Percentiles rank a stretch among this genome's conserved stretches.
phyloP scores from a whole-genome alignment of 2,888 invertebrate species.

The Troilus luridus region DNA sequence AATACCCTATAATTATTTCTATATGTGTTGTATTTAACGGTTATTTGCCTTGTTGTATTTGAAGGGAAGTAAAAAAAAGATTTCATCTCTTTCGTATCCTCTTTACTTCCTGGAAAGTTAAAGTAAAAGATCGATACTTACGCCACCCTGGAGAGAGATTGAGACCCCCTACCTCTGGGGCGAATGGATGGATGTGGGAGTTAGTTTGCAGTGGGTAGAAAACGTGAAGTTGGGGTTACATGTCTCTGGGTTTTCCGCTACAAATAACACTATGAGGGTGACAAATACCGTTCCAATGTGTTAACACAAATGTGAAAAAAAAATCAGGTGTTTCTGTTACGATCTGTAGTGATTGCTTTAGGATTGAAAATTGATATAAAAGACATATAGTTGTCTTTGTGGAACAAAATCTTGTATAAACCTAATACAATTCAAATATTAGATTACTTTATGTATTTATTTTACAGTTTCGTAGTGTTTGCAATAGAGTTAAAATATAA shows the following conservation, averaged over 20 bases:
- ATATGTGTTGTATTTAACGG: no score
- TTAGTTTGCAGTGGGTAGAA: background rate
- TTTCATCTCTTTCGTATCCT: background rate
- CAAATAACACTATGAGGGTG: background rate
- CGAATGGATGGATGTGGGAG: background rate
- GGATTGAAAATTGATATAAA: no score
- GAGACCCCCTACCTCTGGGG: background rate
- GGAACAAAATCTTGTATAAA: no score
- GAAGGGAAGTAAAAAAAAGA: background rate
- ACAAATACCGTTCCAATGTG: background rate
- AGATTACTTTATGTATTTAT: no score
- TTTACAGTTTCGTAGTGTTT: no score
- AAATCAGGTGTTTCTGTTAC: no score
- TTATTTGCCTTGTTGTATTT: background rate
- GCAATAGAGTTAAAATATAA: no score
- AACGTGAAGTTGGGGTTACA: background rate
- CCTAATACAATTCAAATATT: no score
- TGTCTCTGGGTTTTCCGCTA: background rate
- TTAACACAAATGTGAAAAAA: no score
- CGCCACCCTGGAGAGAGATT: background rate
- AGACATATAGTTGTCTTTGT: no score
- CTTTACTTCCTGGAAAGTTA: background rate
- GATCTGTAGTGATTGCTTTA: no score
- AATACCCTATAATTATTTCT: no score
- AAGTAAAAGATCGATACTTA: conserved; percentile 8